These are phyloP conservation scores for Gymnocypris eckloni DNA, from an alignment of 2,797 vertebrate species.

Conservation along the genomic window DNA sequence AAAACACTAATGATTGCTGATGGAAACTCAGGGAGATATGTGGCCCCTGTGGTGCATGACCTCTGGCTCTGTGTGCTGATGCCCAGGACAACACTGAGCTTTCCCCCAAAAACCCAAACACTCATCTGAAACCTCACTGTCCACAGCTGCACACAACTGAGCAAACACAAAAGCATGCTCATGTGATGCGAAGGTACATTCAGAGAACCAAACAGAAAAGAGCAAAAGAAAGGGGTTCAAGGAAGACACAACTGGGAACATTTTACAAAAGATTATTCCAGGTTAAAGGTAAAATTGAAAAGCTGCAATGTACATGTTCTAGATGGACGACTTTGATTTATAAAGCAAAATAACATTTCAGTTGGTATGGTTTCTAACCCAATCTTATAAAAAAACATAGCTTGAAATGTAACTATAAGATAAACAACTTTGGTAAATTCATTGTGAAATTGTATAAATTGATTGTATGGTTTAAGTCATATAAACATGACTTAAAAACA, in stretches of 20 bases:
- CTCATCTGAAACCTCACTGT: constrained; percentile 42
- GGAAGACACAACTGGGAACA: background rate
- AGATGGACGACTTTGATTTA: background rate
- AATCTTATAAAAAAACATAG: background rate
- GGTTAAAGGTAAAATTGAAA: background rate
- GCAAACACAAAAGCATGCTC: constrained; percentile 21
- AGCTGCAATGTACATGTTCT: background rate
- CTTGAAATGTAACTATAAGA: background rate
- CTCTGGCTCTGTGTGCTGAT: constrained; percentile 49
- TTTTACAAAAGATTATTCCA: background rate
- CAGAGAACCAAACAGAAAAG: constrained; percentile 15
- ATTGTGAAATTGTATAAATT: background rate
- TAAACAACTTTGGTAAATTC: background rate
- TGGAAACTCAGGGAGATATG: constrained; percentile 29
- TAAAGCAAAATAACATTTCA: background rate
- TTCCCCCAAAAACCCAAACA: constrained; percentile 46
- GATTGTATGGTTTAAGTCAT: background rate
- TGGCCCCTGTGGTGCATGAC: constrained; percentile 47
- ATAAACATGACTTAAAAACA: background rate
- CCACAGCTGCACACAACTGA: constrained; percentile 47
- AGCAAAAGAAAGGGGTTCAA: background rate
- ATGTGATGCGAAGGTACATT: background rate
- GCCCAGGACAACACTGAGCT: constrained; percentile 40
- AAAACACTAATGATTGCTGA: constrained; percentile 43
- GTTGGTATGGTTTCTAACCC: background rate